Conservation (phyloP, 2,113 vertebrate species). For the Syngnathus scovelli region DNA sequence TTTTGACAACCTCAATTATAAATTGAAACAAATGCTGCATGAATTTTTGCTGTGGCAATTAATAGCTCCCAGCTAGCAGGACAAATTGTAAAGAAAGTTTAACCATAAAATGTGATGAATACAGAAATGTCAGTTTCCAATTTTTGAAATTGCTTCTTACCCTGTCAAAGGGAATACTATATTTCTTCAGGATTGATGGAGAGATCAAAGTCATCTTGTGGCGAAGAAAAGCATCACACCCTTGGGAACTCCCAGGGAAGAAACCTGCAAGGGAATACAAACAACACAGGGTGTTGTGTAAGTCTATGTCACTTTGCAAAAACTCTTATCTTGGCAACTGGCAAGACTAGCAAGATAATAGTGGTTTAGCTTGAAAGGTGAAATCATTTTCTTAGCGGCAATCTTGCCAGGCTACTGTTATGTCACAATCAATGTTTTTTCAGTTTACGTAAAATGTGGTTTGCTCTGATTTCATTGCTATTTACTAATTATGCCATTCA, state of each 20-base stretch:
- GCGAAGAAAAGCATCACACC: conserved; percentile 93
- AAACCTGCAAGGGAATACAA: conserved; percentile 74
- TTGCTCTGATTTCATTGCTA: no score
- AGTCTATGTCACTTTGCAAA: background rate
- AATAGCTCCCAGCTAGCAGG: background rate
- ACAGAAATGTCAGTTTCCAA: background rate
- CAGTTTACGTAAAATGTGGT: no score
- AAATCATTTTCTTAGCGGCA: no score
- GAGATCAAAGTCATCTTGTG: conserved; percentile 99
- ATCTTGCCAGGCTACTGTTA: no score
- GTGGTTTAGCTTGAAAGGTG: no score
- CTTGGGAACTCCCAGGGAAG: conserved; percentile 96
- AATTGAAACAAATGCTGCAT: no score
- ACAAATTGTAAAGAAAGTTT: background rate
- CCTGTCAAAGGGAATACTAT: conserved; percentile 92
- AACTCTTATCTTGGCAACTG: background rate
- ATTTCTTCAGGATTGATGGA: conserved; percentile 96
- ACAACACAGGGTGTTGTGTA: background rate
- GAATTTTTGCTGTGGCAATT: background rate
- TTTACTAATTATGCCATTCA: no score
- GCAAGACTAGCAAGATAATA: no score
- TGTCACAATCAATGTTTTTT: no score
- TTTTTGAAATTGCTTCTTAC: conserved; percentile 62
- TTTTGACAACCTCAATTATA: no score
- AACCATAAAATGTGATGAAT: background rate